A percentile compares a stretch with the other conserved stretches of the same genome.
Evolutionary conservation across 2,113 vertebrate species (phyloP).

Genomic region (Hemiprocne comata): DNA sequence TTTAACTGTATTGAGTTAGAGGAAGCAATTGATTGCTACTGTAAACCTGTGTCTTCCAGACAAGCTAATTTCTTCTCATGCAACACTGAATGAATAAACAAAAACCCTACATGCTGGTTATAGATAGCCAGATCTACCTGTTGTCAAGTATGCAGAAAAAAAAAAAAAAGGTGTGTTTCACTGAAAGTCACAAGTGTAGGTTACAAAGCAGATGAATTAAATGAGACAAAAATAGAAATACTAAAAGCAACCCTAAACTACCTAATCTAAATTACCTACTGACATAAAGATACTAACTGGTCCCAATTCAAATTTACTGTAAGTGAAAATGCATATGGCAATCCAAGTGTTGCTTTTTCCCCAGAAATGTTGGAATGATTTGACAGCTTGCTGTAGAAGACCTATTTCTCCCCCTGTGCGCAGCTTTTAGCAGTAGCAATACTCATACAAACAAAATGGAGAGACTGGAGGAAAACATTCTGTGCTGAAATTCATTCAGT

Average conservation of each 20-base stretch:
- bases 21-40: slow-evolving; percentile 47
- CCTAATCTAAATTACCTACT: not conserved
- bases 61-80: not conserved
- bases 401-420: not conserved
- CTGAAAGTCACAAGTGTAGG: not conserved
- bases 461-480: not conserved
- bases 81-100: not conserved
- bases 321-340: not conserved
- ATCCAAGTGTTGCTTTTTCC: not conserved
- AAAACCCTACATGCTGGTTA: rapidly evolving
- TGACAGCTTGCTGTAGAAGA: not conserved
- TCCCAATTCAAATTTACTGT: not conserved
- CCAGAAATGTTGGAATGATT: not conserved
- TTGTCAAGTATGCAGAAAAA: not conserved
- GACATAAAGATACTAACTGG: not conserved
- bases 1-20: slow-evolving; percentile 25
- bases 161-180: not conserved
- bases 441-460: rapidly evolving
- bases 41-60: not conserved
- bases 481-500: not conserved
- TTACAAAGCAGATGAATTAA: not conserved
- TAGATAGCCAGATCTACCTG: not conserved
- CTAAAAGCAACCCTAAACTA: not conserved
- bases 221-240: not conserved
- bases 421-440: not conserved